Conservation (phyloP, 92 coral and sea anemone species). For the Paragorgia papillata region DNA sequence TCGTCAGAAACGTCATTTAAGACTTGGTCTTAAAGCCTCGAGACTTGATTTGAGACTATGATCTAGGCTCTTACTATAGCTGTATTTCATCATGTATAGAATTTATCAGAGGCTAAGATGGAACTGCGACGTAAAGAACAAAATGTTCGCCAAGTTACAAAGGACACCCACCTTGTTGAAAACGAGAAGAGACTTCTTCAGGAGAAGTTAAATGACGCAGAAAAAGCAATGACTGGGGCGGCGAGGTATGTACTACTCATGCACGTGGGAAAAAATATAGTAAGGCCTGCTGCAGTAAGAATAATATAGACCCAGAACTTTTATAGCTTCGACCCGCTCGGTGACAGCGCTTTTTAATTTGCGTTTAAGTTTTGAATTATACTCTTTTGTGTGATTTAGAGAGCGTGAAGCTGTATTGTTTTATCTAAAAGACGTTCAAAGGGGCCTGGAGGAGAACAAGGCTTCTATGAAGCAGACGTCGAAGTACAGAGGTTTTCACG, state of each 20-base stretch:
- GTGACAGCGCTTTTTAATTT: neutral
- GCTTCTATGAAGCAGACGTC: constrained; percentile 81
- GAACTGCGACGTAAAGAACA: constrained; percentile 93
- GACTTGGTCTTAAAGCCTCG: too few species aligned
- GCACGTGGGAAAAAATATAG: neutral
- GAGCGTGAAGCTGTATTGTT: constrained; percentile 84
- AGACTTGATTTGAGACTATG: too few species aligned
- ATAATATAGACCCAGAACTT: too few species aligned
- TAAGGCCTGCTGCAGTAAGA: too few species aligned
- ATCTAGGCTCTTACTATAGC: too few species aligned
- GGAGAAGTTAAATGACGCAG: constrained; percentile 83
- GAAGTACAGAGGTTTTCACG: constrained; percentile 78
- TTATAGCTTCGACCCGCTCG: too few species aligned
- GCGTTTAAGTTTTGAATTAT: too few species aligned
- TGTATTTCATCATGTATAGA: too few species aligned
- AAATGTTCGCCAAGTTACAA: constrained; percentile 84
- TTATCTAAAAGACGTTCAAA: constrained; percentile 83
- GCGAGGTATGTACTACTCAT: constrained; percentile 71
- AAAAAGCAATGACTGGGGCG: constrained; percentile 78
- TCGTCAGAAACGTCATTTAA: too few species aligned
- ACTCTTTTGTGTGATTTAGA: constrained; percentile 30
- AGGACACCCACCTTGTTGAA: constrained; percentile 76
- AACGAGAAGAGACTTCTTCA: constrained; percentile 77
- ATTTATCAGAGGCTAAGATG: constrained; percentile 97
- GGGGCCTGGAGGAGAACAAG: constrained; percentile 92